Evolutionary conservation across 1,140 invertebrate genomes (phyloP).

Genomic region (Drosophila subobscura): DNA sequence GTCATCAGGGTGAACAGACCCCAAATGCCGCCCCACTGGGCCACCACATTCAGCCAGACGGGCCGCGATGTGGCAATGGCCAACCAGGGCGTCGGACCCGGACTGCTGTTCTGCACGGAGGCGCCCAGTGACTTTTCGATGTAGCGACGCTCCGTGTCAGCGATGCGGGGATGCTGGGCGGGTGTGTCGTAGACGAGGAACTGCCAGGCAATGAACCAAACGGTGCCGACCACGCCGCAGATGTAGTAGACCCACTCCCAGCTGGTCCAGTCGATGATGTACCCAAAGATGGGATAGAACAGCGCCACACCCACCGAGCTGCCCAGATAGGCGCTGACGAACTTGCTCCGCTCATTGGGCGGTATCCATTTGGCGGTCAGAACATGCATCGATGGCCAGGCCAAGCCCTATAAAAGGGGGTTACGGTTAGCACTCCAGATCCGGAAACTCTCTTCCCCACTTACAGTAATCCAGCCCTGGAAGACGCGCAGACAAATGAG

Average conservation of each 20-base stretch:
- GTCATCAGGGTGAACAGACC: conserved; percentile 93
- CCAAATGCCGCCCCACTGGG: conserved; percentile 93
- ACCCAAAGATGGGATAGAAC: conserved; percentile 88
- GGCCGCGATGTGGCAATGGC: conserved; percentile 89
- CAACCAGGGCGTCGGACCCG: conserved; percentile 88
- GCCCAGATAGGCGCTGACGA: conserved; percentile 89
- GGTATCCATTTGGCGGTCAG: conserved; percentile 94
- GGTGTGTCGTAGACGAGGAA: conserved; percentile 88
- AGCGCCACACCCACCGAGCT: conserved; percentile 88
- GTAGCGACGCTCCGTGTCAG: conserved; percentile 86
- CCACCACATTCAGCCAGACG: conserved; percentile 90
- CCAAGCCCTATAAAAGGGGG: conserved; percentile 87
- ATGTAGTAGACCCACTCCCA: conserved; percentile 92
- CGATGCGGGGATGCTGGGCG: conserved; percentile 89
- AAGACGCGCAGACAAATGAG: conserved; percentile 88
- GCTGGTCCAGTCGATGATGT: conserved; percentile 86
- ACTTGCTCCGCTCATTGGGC: conserved; percentile 90
- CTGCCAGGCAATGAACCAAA: conserved; percentile 89
- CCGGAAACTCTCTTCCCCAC: conserved; percentile 37
- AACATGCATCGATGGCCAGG: conserved; percentile 91
- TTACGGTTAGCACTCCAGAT: neutral
- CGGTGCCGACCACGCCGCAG: conserved; percentile 86
- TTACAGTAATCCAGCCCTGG: conserved; percentile 90
- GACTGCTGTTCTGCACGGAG: conserved; percentile 83
- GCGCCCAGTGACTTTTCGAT: conserved; percentile 86